These are phyloP conservation scores for Acanthosepion lycidas DNA, from an alignment of 2,888 invertebrate genomes.

Conservation along the genomic window DNA sequence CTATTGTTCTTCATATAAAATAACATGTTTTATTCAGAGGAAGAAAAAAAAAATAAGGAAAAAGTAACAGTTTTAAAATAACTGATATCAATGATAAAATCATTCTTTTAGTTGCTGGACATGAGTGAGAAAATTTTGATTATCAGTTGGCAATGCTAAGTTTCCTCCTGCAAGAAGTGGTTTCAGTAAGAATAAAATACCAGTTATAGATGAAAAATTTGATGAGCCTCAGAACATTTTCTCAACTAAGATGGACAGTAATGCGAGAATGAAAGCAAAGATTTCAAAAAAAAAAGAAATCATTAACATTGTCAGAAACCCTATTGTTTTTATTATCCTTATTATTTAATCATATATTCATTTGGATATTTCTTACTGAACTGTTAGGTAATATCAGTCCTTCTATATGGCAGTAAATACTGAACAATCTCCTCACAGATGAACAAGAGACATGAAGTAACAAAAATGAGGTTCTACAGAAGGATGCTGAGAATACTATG, in stretches of 20 bases:
- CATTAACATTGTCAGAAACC: no score
- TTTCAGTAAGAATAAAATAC: neutral
- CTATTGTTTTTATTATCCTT: no score
- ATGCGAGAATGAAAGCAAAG: neutral
- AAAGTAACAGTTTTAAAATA: neutral
- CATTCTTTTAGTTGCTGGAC: neutral
- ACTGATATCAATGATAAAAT: neutral
- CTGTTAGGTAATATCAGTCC: no score
- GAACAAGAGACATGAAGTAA: no score
- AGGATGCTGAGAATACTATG: no score
- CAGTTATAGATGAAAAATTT: neutral
- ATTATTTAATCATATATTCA: no score
- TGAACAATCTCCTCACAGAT: no score
- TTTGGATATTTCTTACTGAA: no score
- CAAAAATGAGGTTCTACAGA: no score
- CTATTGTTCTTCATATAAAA: neutral
- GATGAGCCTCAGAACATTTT: neutral
- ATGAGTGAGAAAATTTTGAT: neutral
- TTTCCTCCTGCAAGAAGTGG: neutral
- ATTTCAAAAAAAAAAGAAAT: neutral
- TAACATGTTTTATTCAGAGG: neutral
- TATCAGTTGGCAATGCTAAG: neutral
- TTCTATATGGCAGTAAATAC: no score
- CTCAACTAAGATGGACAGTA: neutral
- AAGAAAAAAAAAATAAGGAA: neutral